Conservation (phyloP, 2,113 vertebrate genomes). For the Monopterus albus region DNA sequence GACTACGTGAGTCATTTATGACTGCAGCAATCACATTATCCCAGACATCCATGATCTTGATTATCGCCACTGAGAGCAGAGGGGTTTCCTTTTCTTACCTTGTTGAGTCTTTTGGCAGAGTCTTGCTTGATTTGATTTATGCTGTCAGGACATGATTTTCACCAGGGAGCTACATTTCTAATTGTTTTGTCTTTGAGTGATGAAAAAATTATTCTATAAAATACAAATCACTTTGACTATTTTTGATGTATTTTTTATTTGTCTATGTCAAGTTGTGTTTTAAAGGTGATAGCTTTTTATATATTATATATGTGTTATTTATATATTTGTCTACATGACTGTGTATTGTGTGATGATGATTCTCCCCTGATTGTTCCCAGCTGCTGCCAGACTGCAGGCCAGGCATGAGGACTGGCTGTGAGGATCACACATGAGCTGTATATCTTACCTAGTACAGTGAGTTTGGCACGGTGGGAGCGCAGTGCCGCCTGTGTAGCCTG, state of each 20-base stretch:
- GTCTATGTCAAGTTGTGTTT: slow-evolving; percentile 10
- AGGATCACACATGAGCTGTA: slow-evolving; percentile 70
- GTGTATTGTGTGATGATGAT: slow-evolving; percentile 54
- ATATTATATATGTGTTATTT: background rate
- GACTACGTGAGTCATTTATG: slow-evolving; percentile 77
- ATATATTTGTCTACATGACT: slow-evolving; percentile 10
- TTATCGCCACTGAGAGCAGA: slow-evolving; percentile 65
- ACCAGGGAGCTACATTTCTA: slow-evolving; percentile 62
- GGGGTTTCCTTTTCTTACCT: slow-evolving; percentile 36
- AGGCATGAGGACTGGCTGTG: slow-evolving; percentile 55
- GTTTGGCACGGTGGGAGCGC: slow-evolving; percentile 87
- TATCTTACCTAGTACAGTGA: slow-evolving; percentile 89
- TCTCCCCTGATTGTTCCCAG: slow-evolving; percentile 55
- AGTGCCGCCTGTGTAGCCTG: slow-evolving; percentile 91
- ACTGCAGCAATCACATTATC: slow-evolving; percentile 83
- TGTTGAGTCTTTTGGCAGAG: slow-evolving; percentile 52
- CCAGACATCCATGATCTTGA: slow-evolving; percentile 74
- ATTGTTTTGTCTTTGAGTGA: slow-evolving; percentile 37
- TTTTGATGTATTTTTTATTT: slow-evolving; percentile 10
- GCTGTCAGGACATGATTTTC: slow-evolving; percentile 61
- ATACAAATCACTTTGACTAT: slow-evolving; percentile 17
- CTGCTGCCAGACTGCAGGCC: slow-evolving; percentile 50
- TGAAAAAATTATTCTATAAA: slow-evolving; percentile 37
- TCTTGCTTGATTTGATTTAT: slow-evolving; percentile 56
- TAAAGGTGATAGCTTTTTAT: too few relatives aligned